Evolutionary conservation across 2,113 vertebrate genomes (phyloP).

Genomic region (Ceuthmochares aereus): DNA sequence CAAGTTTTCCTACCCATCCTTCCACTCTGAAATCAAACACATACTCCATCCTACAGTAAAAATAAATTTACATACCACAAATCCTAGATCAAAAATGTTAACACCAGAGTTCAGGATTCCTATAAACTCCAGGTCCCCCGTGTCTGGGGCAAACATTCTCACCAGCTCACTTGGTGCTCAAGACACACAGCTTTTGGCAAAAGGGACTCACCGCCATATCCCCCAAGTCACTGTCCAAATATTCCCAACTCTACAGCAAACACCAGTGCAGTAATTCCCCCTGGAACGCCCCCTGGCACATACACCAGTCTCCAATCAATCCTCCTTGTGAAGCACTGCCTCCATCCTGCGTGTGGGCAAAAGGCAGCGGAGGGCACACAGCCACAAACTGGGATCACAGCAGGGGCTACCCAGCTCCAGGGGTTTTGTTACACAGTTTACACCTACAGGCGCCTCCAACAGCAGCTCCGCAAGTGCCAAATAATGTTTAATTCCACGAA

Average conservation of each 20-base stretch:
- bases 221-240: neutral
- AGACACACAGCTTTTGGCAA: neutral
- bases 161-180: neutral
- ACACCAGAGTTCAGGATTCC: neutral
- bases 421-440: neutral
- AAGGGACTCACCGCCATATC: neutral
- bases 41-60: neutral
- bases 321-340: neutral
- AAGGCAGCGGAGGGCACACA: neutral
- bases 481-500: neutral
- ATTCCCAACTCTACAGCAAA: rapidly evolving
- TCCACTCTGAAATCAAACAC: neutral
- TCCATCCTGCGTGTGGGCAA: rapidly evolving
- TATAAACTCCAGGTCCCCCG: neutral
- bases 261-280: neutral
- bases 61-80: neutral
- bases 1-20: neutral
- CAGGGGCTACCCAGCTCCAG: neutral
- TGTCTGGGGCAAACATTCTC: neutral
- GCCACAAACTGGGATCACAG: neutral
- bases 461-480: neutral
- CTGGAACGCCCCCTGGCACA: too few species aligned
- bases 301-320: neutral
- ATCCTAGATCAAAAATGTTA: neutral
- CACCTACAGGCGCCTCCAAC: neutral